A percentile compares a stretch with the other conserved stretches of the same genome.
These are phyloP conservation scores for Asteroscopus sphinx DNA, from an alignment of 2,888 invertebrate species.

Conservation along the genomic window DNA sequence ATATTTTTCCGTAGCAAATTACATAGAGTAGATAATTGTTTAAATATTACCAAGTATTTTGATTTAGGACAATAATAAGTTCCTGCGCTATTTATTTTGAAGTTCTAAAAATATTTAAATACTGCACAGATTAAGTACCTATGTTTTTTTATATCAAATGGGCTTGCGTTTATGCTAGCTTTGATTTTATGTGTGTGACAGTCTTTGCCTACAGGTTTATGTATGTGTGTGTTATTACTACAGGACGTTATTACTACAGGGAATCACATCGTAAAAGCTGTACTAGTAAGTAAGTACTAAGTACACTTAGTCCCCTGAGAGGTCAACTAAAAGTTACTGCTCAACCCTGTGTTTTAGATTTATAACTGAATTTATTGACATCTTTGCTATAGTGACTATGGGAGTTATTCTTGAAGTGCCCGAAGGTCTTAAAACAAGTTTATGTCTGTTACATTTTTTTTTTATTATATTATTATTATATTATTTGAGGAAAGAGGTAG, in stretches of 20 bases:
- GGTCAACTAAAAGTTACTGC: constrained; percentile 35
- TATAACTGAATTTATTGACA: constrained; percentile 16
- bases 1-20: no score
- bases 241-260: constrained; percentile 40
- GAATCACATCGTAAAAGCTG: constrained; percentile 55
- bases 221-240: no score
- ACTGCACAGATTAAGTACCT: no score
- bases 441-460: no score
- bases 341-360: constrained; percentile 33
- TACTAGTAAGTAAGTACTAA: constrained; percentile 48
- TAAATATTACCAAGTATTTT: no score
- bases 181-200: background rate
- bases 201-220: constrained; percentile 8
- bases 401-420: background rate
- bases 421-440: background rate
- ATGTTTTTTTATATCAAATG: no score
- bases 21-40: no score
- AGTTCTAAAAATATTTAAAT: no score
- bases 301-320: constrained; percentile 39
- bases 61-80: no score
- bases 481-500: no score
- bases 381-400: constrained; percentile 1
- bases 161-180: background rate
- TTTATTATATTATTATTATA: no score
- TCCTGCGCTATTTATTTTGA: no score